Evolutionary conservation across 1,140 invertebrate species (phyloP), one percentile per base, ranked within the genome.

Genomic region (Yoshiicerus persimilis): DNA sequence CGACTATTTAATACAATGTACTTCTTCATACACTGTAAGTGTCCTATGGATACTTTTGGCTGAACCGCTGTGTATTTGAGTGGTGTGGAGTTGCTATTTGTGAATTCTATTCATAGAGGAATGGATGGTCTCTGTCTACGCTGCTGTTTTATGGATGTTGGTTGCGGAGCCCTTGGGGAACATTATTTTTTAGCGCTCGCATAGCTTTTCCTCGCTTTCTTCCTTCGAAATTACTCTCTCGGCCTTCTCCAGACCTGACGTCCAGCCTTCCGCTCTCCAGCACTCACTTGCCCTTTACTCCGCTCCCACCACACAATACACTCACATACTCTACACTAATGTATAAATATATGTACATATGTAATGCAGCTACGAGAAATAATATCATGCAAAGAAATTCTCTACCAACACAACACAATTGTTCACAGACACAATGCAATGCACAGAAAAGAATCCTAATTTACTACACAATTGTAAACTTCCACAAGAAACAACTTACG

Each of bases 161-260:
- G 36, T 66, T 36, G n/a, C 34, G 16, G 39, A 88, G 34, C 84
- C 88, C 88, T 56, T 85, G 70, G 88, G 88, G 85, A 86, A 64
- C 88, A 88, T 88, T 86, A 88, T 39, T 88, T 88, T 88, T 86
- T 88, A 88, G 83, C 83, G 27, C 36, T 80, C 75, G 20, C 75
- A 80, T 80, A 80, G 64, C 64, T 80, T 36, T 80, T 36, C 75
- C 56, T 64, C 27, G 2, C 84, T 36, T 62, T 36, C 56, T 25
- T 85, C 23, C 25, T 25, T 20, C 8, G 56, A 41, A 41, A 41
- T n/a, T n/a, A n/a, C n/a, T n/a, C 56, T 20, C 56, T 62, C 64
- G 8, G 23, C 20, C 23, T 66, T 6, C 13, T 41, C 39, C 13
- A 10, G 11, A 70, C 66, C 30, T 30, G 27, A 30, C 25, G 47